These are phyloP conservation scores for Tinea semifulvella DNA, from an alignment of 2,888 invertebrate species.

Conservation along the genomic window DNA sequence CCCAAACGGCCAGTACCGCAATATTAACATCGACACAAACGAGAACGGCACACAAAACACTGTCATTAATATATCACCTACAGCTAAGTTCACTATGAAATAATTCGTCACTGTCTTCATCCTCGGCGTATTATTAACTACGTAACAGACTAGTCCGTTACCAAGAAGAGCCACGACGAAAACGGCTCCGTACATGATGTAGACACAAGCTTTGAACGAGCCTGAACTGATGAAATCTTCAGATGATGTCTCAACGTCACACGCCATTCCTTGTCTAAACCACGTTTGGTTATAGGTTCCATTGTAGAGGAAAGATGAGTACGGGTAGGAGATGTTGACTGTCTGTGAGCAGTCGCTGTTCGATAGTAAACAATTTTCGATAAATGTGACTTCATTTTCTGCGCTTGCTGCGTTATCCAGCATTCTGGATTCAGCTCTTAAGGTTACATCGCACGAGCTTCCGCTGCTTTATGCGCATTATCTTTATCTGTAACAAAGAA, in stretches of 20 bases:
- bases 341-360: conserved; percentile 7
- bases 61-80: conserved; percentile 91
- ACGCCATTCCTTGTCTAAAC: conserved; percentile 5
- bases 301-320: conserved; percentile 5
- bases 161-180: conserved; percentile 78
- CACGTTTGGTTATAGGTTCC: neutral
- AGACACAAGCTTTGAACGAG: conserved; percentile 72
- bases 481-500: conserved; percentile 9
- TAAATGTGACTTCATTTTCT: conserved; percentile 5
- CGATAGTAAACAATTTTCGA: neutral
- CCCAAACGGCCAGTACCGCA: conserved; percentile 92
- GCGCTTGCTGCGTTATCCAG: conserved; percentile 4
- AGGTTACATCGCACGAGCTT: conserved; percentile 1
- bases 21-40: conserved; percentile 80
- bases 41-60: conserved; percentile 92
- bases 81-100: conserved; percentile 88
- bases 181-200: conserved; percentile 75
- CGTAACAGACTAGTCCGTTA: conserved; percentile 85
- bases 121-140: conserved; percentile 83
- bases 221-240: conserved; percentile 41
- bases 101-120: conserved; percentile 94
- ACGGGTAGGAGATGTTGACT: conserved; percentile 1
- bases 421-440: conserved; percentile 5
- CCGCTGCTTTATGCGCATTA: neutral
- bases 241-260: conserved; percentile 22